Base-by-base conservation (phyloP, 2,888 invertebrate genomes). In the Creontiades dilutus region DNA sequence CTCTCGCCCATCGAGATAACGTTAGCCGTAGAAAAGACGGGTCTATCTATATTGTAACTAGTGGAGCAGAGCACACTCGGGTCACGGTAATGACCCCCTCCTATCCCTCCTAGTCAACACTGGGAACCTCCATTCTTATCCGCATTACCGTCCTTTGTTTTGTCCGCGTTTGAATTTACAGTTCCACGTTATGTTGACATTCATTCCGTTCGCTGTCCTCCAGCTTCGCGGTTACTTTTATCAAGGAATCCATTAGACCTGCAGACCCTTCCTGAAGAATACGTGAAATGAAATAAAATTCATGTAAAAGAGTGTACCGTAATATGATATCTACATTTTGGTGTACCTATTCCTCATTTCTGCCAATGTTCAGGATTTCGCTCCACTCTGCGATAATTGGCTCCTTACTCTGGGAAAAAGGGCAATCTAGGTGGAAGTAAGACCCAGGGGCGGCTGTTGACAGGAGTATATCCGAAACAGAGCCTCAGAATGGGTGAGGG, bases 1-100 rank as follows among this genome's bases (percentile, higher is more conserved):
- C n/a, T 86, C 48, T 23, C n/a, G 85, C 52, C 48, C 14, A 82
- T 82, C 82, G 82, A 48, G 82, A 82, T 52, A 52, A 82, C 82
- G 82, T 80, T 47, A 19, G 37, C 46, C 16, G 19, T 16, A 46
- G 46, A 47, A n/a, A n/a, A 47, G 47, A 80, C 78, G 78, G 47
- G 78, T 46, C 78, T 80, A 80, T 46, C 78, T 47, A 47, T 47
- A 19, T 47, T 46, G 46, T 80, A 80, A 46, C 78, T 80, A 80
- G 46, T 47, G 78, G 19, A 80, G 37, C 78, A 68, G 68, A 68
- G 68, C 68, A 23, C 68, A 23, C 68, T 27, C 68, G 23, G 68
- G 68, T 68, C 68, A 68, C 68, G 68, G 68, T 68, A 68, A 68
- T 68, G 68, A 68, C 68, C 23, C 68, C 68, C 68, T 68, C 68